phyloP scores from a whole-genome alignment of 1,140 invertebrate species.

The Littorina saxatilis region DNA sequence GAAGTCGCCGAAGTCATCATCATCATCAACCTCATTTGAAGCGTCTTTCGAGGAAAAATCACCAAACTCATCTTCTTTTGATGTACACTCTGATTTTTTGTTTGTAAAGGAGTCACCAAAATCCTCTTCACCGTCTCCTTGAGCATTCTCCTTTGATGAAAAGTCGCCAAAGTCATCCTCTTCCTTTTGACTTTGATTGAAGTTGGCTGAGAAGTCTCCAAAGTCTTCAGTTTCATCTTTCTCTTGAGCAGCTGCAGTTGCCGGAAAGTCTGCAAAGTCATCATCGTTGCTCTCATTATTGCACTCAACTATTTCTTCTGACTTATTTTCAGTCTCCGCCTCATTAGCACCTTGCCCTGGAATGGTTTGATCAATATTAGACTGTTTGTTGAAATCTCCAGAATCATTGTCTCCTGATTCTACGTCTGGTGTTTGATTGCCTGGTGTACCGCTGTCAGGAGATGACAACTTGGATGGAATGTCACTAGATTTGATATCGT shows the following conservation, averaged over 20 bases:
- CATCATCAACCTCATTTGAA: slow-evolving; percentile 37
- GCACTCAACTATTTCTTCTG: too few relatives aligned
- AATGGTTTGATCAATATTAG: slow-evolving; percentile 5
- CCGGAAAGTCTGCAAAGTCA: slow-evolving; percentile 34
- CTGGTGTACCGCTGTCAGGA: neutral
- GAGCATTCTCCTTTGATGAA: neutral
- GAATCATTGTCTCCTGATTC: slow-evolving; percentile 16
- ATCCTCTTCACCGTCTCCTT: slow-evolving; percentile 37
- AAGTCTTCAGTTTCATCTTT: slow-evolving; percentile 41
- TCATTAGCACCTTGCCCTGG: neutral
- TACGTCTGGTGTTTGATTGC: neutral
- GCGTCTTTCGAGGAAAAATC: slow-evolving; percentile 29
- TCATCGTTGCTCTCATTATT: slow-evolving; percentile 10
- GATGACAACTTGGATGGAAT: neutral
- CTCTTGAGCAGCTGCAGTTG: slow-evolving; percentile 3
- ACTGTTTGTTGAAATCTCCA: slow-evolving; percentile 12
- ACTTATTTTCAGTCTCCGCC: neutral
- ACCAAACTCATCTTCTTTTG: slow-evolving; percentile 45
- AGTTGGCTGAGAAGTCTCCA: slow-evolving; percentile 39
- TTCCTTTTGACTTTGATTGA: slow-evolving; percentile 23
- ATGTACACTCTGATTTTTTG: too few relatives aligned
- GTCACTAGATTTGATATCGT: slow-evolving; percentile 1
- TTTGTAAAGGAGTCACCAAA: too few relatives aligned
- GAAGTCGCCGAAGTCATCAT: slow-evolving; percentile 50
- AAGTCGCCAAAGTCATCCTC: slow-evolving; percentile 48